Evolutionary conservation across 2,113 vertebrate genomes (phyloP).

Genomic region (Leptobrachium leishanense): DNA sequence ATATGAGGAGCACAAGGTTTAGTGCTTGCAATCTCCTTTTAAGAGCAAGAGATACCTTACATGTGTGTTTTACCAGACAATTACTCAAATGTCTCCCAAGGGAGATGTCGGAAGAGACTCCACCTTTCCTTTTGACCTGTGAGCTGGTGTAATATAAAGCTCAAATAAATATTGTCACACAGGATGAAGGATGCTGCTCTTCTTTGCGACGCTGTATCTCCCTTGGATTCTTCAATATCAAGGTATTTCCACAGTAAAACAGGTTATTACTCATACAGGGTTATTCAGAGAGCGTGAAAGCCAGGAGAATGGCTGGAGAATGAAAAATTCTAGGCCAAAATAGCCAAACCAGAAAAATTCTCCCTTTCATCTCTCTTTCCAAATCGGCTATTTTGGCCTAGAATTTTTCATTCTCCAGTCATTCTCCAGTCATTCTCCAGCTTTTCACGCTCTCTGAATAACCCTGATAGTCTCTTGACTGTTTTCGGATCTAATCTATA

Average conservation of each 20-base stretch:
- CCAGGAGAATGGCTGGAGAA: no score
- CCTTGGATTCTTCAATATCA: slow-evolving; percentile 3
- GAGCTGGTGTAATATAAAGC: background rate
- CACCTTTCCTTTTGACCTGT: background rate
- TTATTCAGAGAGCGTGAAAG: background rate
- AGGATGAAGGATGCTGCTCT: slow-evolving; percentile 1
- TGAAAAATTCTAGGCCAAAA: background rate
- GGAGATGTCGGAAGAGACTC: background rate
- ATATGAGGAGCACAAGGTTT: no score
- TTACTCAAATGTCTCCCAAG: background rate
- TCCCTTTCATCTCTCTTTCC: no score
- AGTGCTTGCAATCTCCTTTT: no score
- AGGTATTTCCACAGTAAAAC: background rate
- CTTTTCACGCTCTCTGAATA: no score
- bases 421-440: no score
- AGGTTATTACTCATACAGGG: background rate
- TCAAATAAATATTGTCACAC: background rate
- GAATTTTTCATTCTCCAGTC: no score
- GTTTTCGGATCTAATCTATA: no score
- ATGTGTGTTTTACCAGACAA: background rate
- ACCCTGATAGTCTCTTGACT: no score
- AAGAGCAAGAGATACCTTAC: background rate
- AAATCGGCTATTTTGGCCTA: no score
- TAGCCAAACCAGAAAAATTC: no score
- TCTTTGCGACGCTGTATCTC: background rate